These are phyloP conservation scores for Eurytoma californica DNA, from an alignment of 2,888 invertebrate genomes.

Conservation along the genomic window DNA sequence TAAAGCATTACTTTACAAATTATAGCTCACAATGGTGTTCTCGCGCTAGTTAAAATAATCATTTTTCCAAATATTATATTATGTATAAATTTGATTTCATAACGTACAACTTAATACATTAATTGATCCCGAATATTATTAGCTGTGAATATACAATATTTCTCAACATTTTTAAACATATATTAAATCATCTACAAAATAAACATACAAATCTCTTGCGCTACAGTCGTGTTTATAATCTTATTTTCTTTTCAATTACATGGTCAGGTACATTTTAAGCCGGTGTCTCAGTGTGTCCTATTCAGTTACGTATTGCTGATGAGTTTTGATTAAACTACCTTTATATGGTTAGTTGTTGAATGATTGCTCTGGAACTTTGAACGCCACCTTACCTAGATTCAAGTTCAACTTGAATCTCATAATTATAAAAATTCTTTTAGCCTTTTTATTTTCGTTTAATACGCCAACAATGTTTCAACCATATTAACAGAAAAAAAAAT, in stretches of 20 bases:
- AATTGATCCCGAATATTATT: slow-evolving; percentile 65
- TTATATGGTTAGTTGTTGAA: slow-evolving; percentile 48
- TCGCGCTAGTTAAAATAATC: slow-evolving; percentile 48
- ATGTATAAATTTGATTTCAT: slow-evolving; percentile 60
- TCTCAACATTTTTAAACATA: slow-evolving; percentile 64
- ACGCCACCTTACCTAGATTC: slow-evolving; percentile 31
- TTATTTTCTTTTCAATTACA: slow-evolving; percentile 59
- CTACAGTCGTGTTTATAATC: slow-evolving; percentile 54
- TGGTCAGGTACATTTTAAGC: slow-evolving; percentile 73
- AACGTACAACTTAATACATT: slow-evolving; percentile 63
- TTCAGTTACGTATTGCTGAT: slow-evolving; percentile 54
- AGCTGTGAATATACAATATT: slow-evolving; percentile 66
- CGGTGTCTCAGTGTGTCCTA: slow-evolving; percentile 52
- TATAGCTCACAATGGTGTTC: slow-evolving; percentile 52
- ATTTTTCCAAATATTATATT: slow-evolving; percentile 60
- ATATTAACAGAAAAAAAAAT: slow-evolving; percentile 43
- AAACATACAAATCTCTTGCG: slow-evolving; percentile 61
- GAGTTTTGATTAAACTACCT: slow-evolving; percentile 53
- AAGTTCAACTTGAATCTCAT: slow-evolving; percentile 32
- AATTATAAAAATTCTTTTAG: slow-evolving; percentile 22
- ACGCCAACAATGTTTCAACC: slow-evolving; percentile 43
- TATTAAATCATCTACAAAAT: slow-evolving; percentile 71
- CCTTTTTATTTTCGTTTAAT: slow-evolving; percentile 15
- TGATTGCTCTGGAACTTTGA: slow-evolving; percentile 48
- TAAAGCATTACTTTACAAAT: slow-evolving; percentile 53